Base-by-base conservation (phyloP, 2,797 vertebrate species). In the Periophthalmus magnuspinnatus region DNA sequence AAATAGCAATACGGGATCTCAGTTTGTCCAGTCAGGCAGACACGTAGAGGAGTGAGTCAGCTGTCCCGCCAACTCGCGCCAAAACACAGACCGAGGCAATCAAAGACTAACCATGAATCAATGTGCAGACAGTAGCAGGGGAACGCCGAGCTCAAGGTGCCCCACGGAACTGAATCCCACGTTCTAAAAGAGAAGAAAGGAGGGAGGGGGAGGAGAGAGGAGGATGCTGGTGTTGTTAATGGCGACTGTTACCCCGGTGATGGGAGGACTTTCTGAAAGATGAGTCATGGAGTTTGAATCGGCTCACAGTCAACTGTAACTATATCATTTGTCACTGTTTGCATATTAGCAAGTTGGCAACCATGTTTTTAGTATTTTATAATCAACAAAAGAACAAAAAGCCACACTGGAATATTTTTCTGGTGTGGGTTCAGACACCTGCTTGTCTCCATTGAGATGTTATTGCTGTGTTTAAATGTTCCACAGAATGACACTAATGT, bases 241-340 rank as follows among this genome's bases (percentile, higher is more conserved):
- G 83, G 85, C 83, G 89, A 84, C 81, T 86, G 90, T 91, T 91
- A 85, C 89, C 88, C 74, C 80, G 90, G 89, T 85, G 86, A 91
- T 79, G 76, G 77, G 56, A 41, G 75, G 83, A 76, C 72, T 59
- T 81, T 68, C 80, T 87, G 68, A 77, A 78, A 67, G 64, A 82
- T 90, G 88, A 90, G 76, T 92, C 88, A 90, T 83, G 74, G 76
- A 71, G 78, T 85, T 85, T 83, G 74, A 84, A 84, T 61, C 69
- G 0, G 9, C 60, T 67, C 76, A 60, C 58, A 65, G 79, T 85
- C 83, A 79, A 54, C 75, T 72, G 71, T 81, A 72, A 50, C 33
- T 7, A 13, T 55, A 2, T 1, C 22, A 69, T 70, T 55, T 61
- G 64, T 80, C 47, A 2, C 47, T 22, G 67, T 56, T 67, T 5